phyloP scores from a whole-genome alignment of 2,888 invertebrate species.

The Lithophane ornitopus region DNA sequence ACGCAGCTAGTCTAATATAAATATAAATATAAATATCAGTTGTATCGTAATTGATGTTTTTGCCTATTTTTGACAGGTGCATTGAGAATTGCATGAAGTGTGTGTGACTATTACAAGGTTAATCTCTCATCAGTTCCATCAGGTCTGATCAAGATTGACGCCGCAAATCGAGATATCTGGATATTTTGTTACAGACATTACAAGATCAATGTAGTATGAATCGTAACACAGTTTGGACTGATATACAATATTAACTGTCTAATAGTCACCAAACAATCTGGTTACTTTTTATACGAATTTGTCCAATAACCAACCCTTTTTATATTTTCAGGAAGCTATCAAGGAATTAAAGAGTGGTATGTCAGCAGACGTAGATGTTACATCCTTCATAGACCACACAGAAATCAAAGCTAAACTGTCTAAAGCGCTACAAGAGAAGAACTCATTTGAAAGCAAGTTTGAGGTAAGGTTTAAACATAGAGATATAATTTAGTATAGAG shows the following conservation, averaged over 20 bases:
- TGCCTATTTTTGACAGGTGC: too few relatives aligned
- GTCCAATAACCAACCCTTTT: neutral
- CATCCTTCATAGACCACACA: conserved; percentile 85
- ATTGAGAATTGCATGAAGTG: too few relatives aligned
- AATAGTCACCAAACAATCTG: neutral
- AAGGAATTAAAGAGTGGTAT: conserved; percentile 82
- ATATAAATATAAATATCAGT: too few relatives aligned
- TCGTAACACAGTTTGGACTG: neutral
- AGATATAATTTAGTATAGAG: too few relatives aligned
- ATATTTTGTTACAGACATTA: neutral
- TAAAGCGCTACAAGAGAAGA: conserved; percentile 84
- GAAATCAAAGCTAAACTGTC: conserved; percentile 87
- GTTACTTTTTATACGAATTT: neutral
- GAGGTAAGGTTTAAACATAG: conserved; percentile 84
- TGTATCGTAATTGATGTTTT: neutral
- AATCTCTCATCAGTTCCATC: neutral
- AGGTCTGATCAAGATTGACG: neutral
- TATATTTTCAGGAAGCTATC: conserved; percentile 81
- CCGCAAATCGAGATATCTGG: neutral
- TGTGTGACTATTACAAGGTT: neutral
- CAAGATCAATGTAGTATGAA: neutral
- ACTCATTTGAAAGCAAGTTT: conserved; percentile 80
- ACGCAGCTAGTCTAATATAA: too few relatives aligned
- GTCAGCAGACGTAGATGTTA: conserved; percentile 78
- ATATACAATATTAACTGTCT: neutral